These are phyloP conservation scores for Spinus olivaceus DNA, from an alignment of 2,797 vertebrate genomes.

Conservation along the genomic window DNA sequence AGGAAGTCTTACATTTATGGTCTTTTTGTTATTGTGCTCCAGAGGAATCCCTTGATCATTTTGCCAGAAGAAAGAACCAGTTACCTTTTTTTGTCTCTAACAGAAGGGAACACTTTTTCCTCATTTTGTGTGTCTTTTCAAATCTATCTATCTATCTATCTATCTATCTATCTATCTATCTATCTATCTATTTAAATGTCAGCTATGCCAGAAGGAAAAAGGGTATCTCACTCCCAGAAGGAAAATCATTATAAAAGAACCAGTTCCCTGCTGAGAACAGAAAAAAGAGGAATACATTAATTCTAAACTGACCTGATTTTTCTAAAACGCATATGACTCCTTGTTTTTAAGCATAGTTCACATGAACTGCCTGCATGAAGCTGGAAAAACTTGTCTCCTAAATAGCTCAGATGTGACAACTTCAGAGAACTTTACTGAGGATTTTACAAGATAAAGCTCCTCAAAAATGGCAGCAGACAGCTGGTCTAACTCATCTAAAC, in stretches of 20 bases:
- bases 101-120: background rate
- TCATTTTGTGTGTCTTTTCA: background rate
- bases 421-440: conserved; percentile 10
- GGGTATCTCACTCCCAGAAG: background rate
- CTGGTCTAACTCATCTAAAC: background rate
- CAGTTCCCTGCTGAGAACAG: background rate
- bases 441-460: conserved; percentile 12
- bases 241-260: background rate
- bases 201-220: background rate
- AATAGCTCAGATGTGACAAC: background rate
- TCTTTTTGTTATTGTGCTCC: background rate
- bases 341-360: background rate
- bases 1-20: background rate
- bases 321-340: background rate
- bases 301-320: conserved; percentile 14
- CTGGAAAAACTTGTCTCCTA: conserved; percentile 27
- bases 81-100: background rate
- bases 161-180: background rate
- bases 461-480: conserved; percentile 7
- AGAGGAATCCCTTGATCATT: background rate
- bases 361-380: background rate
- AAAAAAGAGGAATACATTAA: background rate
- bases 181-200: background rate
- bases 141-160: background rate
- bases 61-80: background rate